These are phyloP conservation scores for Stenchaetothrips biformis DNA, from an alignment of 2,888 invertebrate species.

Conservation along the genomic window DNA sequence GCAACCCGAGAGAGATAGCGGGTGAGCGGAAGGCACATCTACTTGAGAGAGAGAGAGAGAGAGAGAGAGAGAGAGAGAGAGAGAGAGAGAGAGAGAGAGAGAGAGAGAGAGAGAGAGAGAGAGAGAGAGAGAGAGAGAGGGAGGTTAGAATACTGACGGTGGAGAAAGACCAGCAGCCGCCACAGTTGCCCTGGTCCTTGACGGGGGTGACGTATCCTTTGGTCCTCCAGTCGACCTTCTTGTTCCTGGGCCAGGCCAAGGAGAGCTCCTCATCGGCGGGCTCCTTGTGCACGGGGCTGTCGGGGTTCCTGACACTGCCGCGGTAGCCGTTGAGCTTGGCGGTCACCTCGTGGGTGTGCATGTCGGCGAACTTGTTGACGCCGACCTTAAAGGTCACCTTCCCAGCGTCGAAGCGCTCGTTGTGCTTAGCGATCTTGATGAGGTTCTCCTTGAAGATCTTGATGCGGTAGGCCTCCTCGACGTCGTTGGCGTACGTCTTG, in stretches of 20 bases:
- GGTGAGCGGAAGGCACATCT: background rate
- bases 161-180: background rate
- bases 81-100: too few species aligned
- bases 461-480: conserved; percentile 78
- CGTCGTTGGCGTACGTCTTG: conserved; percentile 62
- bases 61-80: background rate
- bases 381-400: conserved; percentile 61
- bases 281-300: background rate
- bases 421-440: conserved; percentile 78
- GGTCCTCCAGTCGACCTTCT: background rate
- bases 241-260: background rate
- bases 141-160: background rate
- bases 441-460: conserved; percentile 87
- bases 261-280: background rate
- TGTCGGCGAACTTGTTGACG: conserved; percentile 79
- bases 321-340: too few species aligned
- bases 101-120: background rate
- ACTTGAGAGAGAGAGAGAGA: background rate
- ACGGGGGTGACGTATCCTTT: too few species aligned
- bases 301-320: too few species aligned
- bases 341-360: conserved; percentile 45
- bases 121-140: background rate
- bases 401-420: conserved; percentile 65
- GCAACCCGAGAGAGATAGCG: too few species aligned
- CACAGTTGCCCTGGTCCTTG: background rate